Base-by-base conservation (phyloP, 2,888 invertebrate genomes). In the Thelaira solivaga region DNA sequence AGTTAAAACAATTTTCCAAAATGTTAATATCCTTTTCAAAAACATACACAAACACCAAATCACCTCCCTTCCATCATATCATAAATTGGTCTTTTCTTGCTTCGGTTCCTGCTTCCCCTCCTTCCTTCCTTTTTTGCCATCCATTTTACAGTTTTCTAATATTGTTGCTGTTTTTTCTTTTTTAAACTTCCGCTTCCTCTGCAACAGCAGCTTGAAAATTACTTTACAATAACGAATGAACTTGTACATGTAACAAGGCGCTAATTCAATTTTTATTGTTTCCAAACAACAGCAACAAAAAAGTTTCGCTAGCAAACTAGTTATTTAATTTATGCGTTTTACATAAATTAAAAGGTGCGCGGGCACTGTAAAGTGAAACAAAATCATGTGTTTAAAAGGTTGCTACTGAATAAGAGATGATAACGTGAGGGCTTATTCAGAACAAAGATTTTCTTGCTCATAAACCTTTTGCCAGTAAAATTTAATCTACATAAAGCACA, bases 261-360 rank as follows among this genome's bases (percentile, higher is more conserved):
- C 34, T 75, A 68, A 68, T 75, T 62, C 75, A 68, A 75, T 75
- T 75, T 68, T 62, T 47, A 68, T 68, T 75, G 75, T 75, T 75
- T 68, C 2, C 11, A 34, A 53, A 29, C n/a, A 45, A 41, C 20
- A 6, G 13, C 13, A 24, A 31, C 0, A 13, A 18, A n/a, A n/a
- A n/a, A n/a, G n/a, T n/a, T n/a, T n/a, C n/a, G n/a, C 39, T n/a
- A 4, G 1, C 24, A 47, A 26, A 13, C 47, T 47, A 26, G 47
- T n/a, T n/a, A n/a, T 47, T 22, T 18, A 29, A 41, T 29, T 64
- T 64, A 26, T 64, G 26, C 36, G 18, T 10, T 39, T 13, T 24
- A n/a, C 24, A 24, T 24, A 24, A 45, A 45, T 45, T 45, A 45
- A 24, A 10, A 4, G 0, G n/a, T 45, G n/a, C 6, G 26, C n/a